phyloP scores from a whole-genome alignment of 1,140 invertebrate genomes.

The Gryon sp. region DNA sequence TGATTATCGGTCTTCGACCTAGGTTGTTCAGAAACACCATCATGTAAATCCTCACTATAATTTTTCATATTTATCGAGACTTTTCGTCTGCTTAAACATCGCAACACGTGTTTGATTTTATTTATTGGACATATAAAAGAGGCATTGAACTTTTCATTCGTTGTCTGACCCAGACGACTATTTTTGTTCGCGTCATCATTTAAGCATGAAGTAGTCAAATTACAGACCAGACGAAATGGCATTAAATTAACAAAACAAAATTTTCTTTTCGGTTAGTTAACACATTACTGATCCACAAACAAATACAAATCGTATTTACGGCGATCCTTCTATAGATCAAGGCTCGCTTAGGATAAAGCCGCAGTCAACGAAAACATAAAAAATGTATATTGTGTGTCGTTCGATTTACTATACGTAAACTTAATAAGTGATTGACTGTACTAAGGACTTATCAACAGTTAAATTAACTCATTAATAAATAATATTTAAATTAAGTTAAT shows the following conservation, averaged over 20 bases:
- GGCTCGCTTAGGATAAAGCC: slow-evolving; percentile 38
- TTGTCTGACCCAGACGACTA: slow-evolving; percentile 25
- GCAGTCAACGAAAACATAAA: slow-evolving; percentile 57
- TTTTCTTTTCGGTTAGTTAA: slow-evolving; percentile 8
- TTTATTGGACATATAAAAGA: slow-evolving; percentile 1
- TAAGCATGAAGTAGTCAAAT: slow-evolving; percentile 22
- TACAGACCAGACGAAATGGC: slow-evolving; percentile 18
- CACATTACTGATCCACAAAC: not conserved
- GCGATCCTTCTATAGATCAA: slow-evolving; percentile 47
- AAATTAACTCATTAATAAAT: slow-evolving; percentile 56
- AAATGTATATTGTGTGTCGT: slow-evolving; percentile 60
- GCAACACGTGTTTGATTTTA: too few species aligned
- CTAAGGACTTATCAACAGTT: slow-evolving; percentile 51
- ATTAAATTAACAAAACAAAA: slow-evolving; percentile 44
- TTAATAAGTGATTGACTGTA: slow-evolving; percentile 58
- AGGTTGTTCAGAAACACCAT: too few species aligned
- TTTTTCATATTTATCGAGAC: too few species aligned
- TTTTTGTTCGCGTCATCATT: slow-evolving; percentile 29
- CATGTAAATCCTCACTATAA: too few species aligned
- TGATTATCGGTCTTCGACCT: too few species aligned
- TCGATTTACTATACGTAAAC: slow-evolving; percentile 65
- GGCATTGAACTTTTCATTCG: slow-evolving; percentile 12
- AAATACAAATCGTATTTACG: too few species aligned
- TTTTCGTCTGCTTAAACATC: too few species aligned
- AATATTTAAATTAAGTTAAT: slow-evolving; percentile 47